Evolutionary conservation across 1,140 invertebrate species (phyloP).

Genomic region (Amphibalanus amphitrite): DNA sequence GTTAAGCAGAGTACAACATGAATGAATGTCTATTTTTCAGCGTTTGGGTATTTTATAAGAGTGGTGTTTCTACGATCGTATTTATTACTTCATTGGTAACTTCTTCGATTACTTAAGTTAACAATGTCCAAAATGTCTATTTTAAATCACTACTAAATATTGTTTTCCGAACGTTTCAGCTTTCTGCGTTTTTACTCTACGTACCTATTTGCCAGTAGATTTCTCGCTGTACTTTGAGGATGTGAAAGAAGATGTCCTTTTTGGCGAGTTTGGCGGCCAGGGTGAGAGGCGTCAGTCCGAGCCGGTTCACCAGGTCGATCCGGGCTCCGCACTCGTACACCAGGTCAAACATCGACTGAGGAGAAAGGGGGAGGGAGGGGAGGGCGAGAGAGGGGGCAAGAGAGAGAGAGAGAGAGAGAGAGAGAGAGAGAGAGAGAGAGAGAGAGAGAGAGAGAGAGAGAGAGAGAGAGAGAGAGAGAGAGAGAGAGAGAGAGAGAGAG

Average conservation of each 20-base stretch:
- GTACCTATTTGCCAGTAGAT: conserved; percentile 87
- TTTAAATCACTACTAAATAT: too few relatives aligned
- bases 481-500: conserved; percentile 5
- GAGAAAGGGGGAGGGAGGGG: too few relatives aligned
- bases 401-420: conserved; percentile 6
- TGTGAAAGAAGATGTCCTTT: conserved; percentile 89
- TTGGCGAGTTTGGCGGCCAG: conserved; percentile 81
- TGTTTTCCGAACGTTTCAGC: too few relatives aligned
- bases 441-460: background rate
- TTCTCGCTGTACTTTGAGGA: conserved; percentile 81
- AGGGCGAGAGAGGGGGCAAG: too few relatives aligned
- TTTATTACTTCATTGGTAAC: too few relatives aligned
- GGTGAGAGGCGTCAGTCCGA: conserved; percentile 79
- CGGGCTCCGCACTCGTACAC: conserved; percentile 79
- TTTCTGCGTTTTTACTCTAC: too few relatives aligned
- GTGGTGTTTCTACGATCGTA: too few relatives aligned
- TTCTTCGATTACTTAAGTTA: too few relatives aligned
- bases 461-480: conserved; percentile 5
- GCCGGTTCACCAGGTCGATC: conserved; percentile 64
- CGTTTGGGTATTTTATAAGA: too few relatives aligned
- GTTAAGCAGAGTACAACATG: too few relatives aligned
- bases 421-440: background rate
- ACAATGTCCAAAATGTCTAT: too few relatives aligned
- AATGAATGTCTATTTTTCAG: too few relatives aligned
- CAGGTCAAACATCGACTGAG: conserved; percentile 79